A percentile compares a stretch with the other conserved stretches of the same genome.
Evolutionary conservation across 2,113 vertebrate genomes (phyloP).

Genomic region (Prinia subflava): DNA sequence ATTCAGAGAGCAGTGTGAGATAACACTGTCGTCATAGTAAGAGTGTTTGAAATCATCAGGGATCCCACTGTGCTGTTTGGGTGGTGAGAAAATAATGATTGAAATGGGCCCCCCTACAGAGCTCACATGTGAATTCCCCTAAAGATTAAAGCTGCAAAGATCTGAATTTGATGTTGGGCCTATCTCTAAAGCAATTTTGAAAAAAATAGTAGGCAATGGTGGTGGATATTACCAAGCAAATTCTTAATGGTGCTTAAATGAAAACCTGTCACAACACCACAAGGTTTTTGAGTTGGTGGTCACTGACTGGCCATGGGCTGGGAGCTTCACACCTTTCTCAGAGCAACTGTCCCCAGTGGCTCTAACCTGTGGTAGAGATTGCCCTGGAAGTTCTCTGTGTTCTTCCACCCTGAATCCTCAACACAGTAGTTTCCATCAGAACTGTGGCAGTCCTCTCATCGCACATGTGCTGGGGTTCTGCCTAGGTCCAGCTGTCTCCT

Average conservation of each 20-base stretch:
- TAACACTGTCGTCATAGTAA: conserved; percentile 12
- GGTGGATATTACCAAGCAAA: not conserved
- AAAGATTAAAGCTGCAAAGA: conserved; percentile 8
- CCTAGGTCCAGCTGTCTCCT: not conserved
- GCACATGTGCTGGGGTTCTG: rapidly evolving
- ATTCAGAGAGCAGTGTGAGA: not conserved
- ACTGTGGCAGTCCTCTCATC: not conserved
- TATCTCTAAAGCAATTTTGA: not conserved
- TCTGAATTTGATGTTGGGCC: not conserved
- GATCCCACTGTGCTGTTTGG: not conserved
- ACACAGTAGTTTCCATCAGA: not conserved
- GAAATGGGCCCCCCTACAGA: not conserved
- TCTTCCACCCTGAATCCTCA: not conserved
- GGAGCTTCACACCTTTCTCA: not conserved
- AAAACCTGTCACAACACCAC: not conserved
- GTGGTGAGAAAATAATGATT: conserved; percentile 44
- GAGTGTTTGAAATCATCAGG: conserved; percentile 11
- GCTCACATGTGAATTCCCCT: not conserved
- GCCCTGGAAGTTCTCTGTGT: not conserved
- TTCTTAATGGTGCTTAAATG: not conserved
- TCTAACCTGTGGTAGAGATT: not conserved
- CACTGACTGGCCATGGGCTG: not conserved
- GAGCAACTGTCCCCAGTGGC: not conserved
- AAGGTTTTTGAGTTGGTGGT: not conserved
- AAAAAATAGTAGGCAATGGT: not conserved